Percentiles rank a stretch among this genome's conserved stretches.
phyloP scores from a whole-genome alignment of 2,797 vertebrate species.

The Peromyscus nudipes region DNA sequence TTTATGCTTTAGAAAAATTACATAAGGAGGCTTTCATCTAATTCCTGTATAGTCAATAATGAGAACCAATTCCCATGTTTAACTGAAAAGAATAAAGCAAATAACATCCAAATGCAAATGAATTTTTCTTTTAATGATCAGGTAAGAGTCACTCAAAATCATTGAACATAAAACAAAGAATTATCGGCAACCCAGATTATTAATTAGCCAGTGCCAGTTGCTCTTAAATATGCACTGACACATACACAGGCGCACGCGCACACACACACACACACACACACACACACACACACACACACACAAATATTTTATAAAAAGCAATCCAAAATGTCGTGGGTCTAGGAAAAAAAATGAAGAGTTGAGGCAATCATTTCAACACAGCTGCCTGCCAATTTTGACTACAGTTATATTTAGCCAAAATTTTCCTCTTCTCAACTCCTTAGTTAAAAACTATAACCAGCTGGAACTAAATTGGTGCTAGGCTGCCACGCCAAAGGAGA shows the following conservation, averaged over 20 bases:
- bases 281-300: background rate
- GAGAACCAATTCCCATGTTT: slow-evolving; percentile 67
- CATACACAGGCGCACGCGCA: background rate
- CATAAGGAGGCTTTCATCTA: slow-evolving; percentile 57
- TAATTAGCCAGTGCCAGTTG: background rate
- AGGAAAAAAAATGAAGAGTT: slow-evolving; percentile 11
- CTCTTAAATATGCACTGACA: background rate
- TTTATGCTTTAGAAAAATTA: slow-evolving; percentile 54
- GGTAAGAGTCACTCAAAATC: slow-evolving; percentile 33
- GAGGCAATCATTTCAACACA: background rate
- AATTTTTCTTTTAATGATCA: slow-evolving; percentile 58
- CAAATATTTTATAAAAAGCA: slow-evolving; percentile 20
- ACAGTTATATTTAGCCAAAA: slow-evolving; percentile 26
- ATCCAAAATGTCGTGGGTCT: background rate
- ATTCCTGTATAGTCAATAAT: slow-evolving; percentile 64
- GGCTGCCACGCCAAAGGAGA: background rate
- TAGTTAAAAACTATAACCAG: slow-evolving; percentile 2
- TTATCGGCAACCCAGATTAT: background rate
- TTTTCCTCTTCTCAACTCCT: background rate
- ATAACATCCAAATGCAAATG: slow-evolving; percentile 64
- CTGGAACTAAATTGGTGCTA: background rate
- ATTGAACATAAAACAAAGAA: slow-evolving; percentile 33
- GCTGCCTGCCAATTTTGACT: slow-evolving; percentile 8
- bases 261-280: background rate
- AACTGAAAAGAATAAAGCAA: slow-evolving; percentile 70